Conservation (phyloP, 53 echinoderm and acorn worm species). For the Crossaster papposus region DNA sequence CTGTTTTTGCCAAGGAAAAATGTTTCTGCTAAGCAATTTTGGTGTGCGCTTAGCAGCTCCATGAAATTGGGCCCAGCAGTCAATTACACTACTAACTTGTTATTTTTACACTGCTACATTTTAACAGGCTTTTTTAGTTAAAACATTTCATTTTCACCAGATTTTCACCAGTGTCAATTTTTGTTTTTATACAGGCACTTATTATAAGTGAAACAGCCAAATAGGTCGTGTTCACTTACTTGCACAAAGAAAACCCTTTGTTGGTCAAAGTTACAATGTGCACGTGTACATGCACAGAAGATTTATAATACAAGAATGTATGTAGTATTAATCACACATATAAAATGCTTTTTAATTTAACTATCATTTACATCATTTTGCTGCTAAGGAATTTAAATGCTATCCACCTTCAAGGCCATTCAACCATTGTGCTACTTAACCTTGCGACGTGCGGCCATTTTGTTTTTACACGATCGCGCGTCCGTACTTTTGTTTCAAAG, state of each 20-base stretch:
- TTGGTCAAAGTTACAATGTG: not conserved
- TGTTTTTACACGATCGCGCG: no score
- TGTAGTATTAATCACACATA: not conserved
- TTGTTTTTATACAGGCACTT: slow-evolving; percentile 33
- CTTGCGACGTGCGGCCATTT: no score
- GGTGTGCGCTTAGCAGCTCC: no score
- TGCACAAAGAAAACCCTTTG: not conserved
- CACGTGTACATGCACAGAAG: not conserved
- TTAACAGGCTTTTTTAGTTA: no score
- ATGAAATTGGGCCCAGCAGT: no score
- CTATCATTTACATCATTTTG: not conserved
- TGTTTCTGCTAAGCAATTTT: no score
- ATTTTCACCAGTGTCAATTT: no score
- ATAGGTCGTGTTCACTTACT: not conserved
- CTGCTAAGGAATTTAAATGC: not conserved
- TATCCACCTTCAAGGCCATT: not conserved
- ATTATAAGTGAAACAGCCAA: slow-evolving; percentile 12
- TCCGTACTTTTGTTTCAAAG: no score
- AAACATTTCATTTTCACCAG: not conserved
- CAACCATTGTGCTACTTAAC: no score
- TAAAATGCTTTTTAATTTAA: not conserved
- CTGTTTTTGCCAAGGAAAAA: no score
- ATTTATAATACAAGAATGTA: not conserved
- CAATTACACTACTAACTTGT: no score
- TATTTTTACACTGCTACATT: not conserved